Base-by-base conservation (phyloP, 2,888 invertebrate species). In the Pelosia muscerda region DNA sequence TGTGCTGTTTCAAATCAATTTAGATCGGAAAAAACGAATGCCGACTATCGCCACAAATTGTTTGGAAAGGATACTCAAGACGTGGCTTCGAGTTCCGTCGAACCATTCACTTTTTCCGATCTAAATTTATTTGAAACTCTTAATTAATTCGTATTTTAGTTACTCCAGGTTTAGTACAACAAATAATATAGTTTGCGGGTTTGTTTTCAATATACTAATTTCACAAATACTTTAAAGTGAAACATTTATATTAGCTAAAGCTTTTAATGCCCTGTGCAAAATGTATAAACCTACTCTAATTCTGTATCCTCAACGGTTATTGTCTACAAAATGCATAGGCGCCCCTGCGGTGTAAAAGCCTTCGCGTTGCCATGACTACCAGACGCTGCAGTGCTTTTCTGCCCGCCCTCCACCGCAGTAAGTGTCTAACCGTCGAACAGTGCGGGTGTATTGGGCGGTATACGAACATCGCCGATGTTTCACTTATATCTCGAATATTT, bases 381-480 rank as follows among this genome's bases (percentile, higher is more conserved):
- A 86, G 94, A 94, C 94, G 94, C 94, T 91, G 93, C 93, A 92
- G 91, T 90, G 84, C 86, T 84, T 85, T 86, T 76, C 84, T 83
- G 86, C 91, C 91, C 93, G 87, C 92, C 93, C 90, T 90, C 86
- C 90, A 72, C 89, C 91, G 92, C 94, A 94, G 94, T 94, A 87
- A 88, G 88, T 88, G 85, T 82, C 80, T 84, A 78, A 74, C 80
- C 75, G 81, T 85, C 85, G 75, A 68, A 64, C 73, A 70, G 88
- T 76, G 81, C 78, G 87, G 88, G 78, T 82, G 88, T 81, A 63
- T 34, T 69, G 68, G 73, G 65, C 76, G 60, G 63, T 74, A 38
- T 63, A 69, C 55, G 22, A 74, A 63, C 69, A 72, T 68, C 63
- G 60, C 60, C 74, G 77, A 73, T 74, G 71, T 76, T 78, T 81